Percentiles rank a stretch among this genome's conserved stretches.
These are phyloP conservation scores for Hemibagrus wyckioides DNA, from an alignment of 2,113 vertebrate species.

Conservation along the genomic window DNA sequence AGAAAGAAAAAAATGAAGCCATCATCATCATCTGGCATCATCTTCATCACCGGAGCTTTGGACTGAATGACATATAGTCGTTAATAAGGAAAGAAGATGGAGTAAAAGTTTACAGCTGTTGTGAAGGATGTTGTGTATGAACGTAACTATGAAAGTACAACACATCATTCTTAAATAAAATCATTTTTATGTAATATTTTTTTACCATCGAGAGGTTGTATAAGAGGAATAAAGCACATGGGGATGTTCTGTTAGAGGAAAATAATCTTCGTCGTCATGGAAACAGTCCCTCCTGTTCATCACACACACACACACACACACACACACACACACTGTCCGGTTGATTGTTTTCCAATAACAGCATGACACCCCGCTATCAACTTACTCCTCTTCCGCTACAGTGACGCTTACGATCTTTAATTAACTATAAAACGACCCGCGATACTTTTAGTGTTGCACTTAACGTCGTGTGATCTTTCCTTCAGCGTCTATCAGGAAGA, in stretches of 20 bases:
- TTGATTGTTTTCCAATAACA: background rate
- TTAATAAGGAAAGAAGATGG: too few relatives aligned
- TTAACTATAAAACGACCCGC: background rate
- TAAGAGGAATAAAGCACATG: background rate
- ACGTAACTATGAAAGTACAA: background rate
- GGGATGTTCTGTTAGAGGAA: background rate
- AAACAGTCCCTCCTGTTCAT: background rate
- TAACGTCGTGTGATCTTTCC: background rate
- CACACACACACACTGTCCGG: too few relatives aligned
- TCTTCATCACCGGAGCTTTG: background rate
- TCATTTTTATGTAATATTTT: too few relatives aligned
- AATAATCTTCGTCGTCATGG: background rate
- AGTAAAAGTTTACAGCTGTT: background rate
- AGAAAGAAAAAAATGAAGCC: background rate
- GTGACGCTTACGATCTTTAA: background rate
- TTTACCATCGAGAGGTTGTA: background rate
- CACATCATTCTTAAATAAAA: background rate
- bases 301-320: too few relatives aligned
- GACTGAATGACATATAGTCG: too few relatives aligned
- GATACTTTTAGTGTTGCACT: background rate
- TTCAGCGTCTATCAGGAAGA: conserved; percentile 14
- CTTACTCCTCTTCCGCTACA: background rate
- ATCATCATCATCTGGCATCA: background rate
- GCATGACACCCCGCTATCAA: background rate
- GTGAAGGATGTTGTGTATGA: background rate